Conservation (phyloP, 2,797 vertebrate species). For the Crenichthys baileyi region DNA sequence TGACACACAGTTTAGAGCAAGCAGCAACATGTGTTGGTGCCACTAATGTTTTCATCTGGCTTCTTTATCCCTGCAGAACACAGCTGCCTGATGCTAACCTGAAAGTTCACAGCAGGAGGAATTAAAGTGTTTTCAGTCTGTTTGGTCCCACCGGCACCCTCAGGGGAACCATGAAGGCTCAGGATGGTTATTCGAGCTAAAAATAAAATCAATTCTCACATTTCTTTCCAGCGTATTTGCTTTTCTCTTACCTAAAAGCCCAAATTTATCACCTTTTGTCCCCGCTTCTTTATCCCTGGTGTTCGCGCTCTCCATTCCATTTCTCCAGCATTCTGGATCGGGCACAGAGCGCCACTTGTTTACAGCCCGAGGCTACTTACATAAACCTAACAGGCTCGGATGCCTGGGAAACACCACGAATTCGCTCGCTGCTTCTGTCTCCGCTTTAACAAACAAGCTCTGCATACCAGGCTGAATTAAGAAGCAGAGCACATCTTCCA, state of each 20-base stretch:
- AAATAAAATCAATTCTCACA: constrained; percentile 14
- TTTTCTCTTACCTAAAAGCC: constrained; percentile 58
- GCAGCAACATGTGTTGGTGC: constrained; percentile 58
- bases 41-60: constrained; percentile 48
- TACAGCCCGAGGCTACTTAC: constrained; percentile 78
- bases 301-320: constrained; percentile 48
- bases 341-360: constrained; percentile 84
- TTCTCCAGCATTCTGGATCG: constrained; percentile 67
- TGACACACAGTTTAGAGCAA: constrained; percentile 33
- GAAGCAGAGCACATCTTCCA: constrained; percentile 40
- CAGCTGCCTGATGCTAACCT: constrained; percentile 17
- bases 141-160: not conserved
- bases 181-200: constrained; percentile 32
- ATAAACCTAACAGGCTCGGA: constrained; percentile 75
- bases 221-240: constrained; percentile 45
- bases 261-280: constrained; percentile 19
- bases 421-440: constrained; percentile 30
- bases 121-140: constrained; percentile 15
- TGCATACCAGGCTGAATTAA: constrained; percentile 56
- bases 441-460: constrained; percentile 27
- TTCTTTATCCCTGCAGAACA: constrained; percentile 2
- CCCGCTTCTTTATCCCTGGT: constrained; percentile 38
- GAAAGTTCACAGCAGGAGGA: not conserved
- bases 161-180: not conserved
- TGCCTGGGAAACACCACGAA: constrained; percentile 74